These are phyloP conservation scores for Pygocentrus nattereri DNA, from an alignment of 2,797 vertebrate genomes.

Conservation along the genomic window DNA sequence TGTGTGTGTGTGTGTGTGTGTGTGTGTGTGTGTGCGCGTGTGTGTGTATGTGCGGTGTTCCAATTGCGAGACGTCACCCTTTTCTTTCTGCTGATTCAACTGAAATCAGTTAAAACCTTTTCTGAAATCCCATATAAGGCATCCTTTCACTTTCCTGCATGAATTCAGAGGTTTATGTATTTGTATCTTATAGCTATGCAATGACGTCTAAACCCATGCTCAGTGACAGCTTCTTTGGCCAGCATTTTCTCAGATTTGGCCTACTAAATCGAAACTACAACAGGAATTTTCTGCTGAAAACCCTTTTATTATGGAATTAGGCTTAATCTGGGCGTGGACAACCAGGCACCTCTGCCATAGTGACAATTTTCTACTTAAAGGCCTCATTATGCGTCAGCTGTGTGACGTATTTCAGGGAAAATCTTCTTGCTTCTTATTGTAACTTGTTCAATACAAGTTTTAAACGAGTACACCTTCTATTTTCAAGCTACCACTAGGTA, in stretches of 20 bases:
- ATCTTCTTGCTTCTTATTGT: too few relatives aligned
- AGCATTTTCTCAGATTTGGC: background rate
- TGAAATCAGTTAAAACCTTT: background rate
- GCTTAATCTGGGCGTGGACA: background rate
- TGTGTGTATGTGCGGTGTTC: conserved; percentile 11
- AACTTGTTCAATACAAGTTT: too few relatives aligned
- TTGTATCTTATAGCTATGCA: background rate
- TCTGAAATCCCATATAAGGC: background rate
- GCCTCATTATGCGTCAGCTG: background rate
- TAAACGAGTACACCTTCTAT: too few relatives aligned
- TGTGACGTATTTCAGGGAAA: too few relatives aligned
- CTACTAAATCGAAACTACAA: background rate
- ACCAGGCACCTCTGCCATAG: background rate
- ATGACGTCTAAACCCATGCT: background rate
- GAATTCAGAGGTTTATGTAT: background rate
- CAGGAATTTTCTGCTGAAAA: background rate
- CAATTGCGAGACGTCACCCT: background rate
- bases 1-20: background rate
- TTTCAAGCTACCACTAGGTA: too few relatives aligned
- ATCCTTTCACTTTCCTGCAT: background rate
- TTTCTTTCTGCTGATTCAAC: background rate
- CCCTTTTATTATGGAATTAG: background rate
- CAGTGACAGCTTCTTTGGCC: background rate
- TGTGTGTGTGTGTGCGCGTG: conserved; percentile 8
- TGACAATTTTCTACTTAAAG: background rate